Conservation (phyloP, 2,113 vertebrate species). For the Alosa alosa region DNA sequence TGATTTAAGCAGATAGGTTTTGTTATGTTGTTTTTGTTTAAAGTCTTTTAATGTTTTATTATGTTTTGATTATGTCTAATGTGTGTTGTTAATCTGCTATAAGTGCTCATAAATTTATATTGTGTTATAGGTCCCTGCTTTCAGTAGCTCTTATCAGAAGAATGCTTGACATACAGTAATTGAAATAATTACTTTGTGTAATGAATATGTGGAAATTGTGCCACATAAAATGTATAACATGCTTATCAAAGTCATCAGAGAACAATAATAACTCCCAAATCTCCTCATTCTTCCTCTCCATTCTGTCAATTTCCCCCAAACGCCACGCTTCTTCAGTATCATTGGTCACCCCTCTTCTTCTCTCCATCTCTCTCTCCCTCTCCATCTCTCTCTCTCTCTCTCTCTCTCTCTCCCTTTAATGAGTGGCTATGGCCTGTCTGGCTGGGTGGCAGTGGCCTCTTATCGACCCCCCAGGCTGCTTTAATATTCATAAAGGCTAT, state of each 20-base stretch:
- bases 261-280: no score
- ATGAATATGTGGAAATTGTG: no score
- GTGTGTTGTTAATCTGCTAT: no score
- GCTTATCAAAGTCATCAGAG: no score
- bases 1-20: background rate
- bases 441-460: constrained; percentile 50
- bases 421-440: constrained; percentile 45
- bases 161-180: no score
- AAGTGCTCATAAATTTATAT: no score
- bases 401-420: constrained; percentile 25
- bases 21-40: background rate
- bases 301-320: background rate
- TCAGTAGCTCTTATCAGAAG: no score
- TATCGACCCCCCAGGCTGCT: constrained; percentile 63
- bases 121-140: no score
- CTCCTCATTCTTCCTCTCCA: background rate
- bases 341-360: background rate
- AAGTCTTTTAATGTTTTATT: background rate
- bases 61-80: background rate
- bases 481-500: constrained; percentile 81
- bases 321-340: background rate
- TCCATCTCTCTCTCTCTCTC: background rate
- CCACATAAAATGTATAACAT: no score
- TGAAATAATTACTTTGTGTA: no score
- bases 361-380: background rate